A percentile compares a stretch with the other conserved stretches of the same genome.
These are phyloP conservation scores for Psophia crepitans DNA, from an alignment of 2,113 vertebrate genomes.

Conservation along the genomic window DNA sequence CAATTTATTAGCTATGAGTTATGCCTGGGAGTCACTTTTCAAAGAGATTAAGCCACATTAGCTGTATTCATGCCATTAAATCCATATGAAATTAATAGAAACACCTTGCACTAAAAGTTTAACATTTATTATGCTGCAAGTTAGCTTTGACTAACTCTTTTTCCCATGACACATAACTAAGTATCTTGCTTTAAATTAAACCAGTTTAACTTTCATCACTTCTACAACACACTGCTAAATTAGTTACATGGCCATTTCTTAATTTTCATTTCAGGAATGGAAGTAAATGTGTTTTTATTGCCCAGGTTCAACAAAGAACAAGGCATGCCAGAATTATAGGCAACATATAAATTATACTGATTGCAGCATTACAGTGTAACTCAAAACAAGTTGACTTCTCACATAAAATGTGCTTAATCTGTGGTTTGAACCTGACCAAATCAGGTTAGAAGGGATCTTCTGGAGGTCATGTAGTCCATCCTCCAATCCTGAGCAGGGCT, in stretches of 20 bases:
- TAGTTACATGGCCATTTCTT: neutral
- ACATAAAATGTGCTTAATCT: neutral
- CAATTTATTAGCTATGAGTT: neutral
- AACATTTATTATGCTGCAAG: neutral
- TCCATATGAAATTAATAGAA: neutral
- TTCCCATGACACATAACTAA: neutral
- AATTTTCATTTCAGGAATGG: neutral
- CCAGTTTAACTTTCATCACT: neutral
- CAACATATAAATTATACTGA: neutral
- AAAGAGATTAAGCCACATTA: neutral
- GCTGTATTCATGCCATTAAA: neutral
- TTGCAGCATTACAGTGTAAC: neutral
- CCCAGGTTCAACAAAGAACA: neutral
- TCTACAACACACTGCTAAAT: neutral
- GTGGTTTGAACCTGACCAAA: neutral
- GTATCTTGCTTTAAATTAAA: neutral
- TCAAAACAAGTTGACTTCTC: neutral
- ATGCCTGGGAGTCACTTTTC: neutral
- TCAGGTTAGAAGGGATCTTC: neutral
- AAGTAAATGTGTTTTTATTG: neutral
- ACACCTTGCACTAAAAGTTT: neutral
- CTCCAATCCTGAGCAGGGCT: fast-evolving
- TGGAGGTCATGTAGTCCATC: neutral
- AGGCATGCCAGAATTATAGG: neutral
- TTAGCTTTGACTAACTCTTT: neutral